A percentile compares a stretch with the other conserved stretches of the same genome.
phyloP scores from a whole-genome alignment of 2,888 invertebrate species.

The Cryptophagus acutangulus region DNA sequence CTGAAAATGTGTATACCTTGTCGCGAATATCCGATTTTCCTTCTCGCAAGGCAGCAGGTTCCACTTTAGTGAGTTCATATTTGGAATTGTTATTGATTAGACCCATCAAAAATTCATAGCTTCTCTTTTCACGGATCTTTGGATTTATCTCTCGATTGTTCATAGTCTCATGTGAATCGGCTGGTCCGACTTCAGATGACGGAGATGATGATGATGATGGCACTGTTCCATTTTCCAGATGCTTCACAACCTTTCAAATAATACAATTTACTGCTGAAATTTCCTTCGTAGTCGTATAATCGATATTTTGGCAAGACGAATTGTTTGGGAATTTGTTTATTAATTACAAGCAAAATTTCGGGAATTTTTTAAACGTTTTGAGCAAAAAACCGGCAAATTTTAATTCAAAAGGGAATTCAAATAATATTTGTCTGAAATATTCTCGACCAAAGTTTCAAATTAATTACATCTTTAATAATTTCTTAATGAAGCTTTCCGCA shows the following conservation, averaged over 20 bases:
- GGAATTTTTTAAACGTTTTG: no score
- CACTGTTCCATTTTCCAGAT: not conserved
- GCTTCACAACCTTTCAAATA: not conserved
- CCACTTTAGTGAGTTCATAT: constrained; percentile 41
- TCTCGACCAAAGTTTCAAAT: no score
- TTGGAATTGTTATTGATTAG: constrained; percentile 45
- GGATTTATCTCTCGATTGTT: constrained; percentile 41
- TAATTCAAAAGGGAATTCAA: no score
- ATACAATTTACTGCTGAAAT: not conserved
- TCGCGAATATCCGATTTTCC: no score
- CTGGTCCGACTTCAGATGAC: constrained; percentile 30
- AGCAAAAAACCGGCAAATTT: not conserved
- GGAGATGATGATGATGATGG: not conserved
- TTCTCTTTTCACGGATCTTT: constrained; percentile 39
- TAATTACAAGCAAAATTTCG: no score
- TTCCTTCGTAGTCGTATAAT: not conserved
- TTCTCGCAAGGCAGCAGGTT: constrained; percentile 29
- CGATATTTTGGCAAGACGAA: no score
- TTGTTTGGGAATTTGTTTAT: no score
- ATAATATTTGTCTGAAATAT: no score
- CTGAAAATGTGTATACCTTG: no score
- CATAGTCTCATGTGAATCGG: constrained; percentile 47
- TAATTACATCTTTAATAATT: no score
- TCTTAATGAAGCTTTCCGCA: no score
- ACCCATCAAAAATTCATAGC: constrained; percentile 45